phyloP scores from a whole-genome alignment of 2,113 vertebrate genomes.

The Tauraco erythrolophus region DNA sequence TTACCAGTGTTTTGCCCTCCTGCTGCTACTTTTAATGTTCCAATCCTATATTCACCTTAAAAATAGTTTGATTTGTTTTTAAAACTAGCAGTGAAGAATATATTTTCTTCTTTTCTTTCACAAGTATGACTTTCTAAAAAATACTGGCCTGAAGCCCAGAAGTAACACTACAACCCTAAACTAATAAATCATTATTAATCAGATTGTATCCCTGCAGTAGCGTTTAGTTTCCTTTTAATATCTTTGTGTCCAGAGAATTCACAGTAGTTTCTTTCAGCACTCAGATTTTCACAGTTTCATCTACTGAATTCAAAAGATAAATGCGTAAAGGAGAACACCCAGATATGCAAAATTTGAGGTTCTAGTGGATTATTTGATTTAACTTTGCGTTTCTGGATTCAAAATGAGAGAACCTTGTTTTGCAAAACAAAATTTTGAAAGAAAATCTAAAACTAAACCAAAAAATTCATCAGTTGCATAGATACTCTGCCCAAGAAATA shows the following conservation, averaged over 20 bases:
- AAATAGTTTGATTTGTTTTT: background rate
- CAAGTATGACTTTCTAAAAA: background rate
- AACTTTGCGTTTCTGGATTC: background rate
- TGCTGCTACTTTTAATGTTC: background rate
- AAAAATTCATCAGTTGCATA: fast-evolving
- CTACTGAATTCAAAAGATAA: background rate
- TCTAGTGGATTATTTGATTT: background rate
- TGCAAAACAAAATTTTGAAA: background rate
- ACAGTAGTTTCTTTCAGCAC: background rate
- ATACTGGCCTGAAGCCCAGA: background rate
- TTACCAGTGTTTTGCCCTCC: background rate
- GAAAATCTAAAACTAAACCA: background rate
- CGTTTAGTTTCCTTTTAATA: background rate
- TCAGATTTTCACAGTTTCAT: background rate
- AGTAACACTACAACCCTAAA: background rate
- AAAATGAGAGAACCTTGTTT: background rate
- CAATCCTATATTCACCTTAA: background rate
- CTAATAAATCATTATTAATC: constrained; percentile 5
- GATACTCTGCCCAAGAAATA: background rate
- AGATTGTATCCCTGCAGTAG: background rate
- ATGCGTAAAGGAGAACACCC: fast-evolving
- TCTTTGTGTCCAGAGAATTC: background rate
- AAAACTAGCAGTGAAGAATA: background rate
- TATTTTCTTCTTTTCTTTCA: background rate
- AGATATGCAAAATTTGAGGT: background rate